Base-by-base conservation (phyloP, 2,888 invertebrate genomes). In the Aleiodes leptofemur region DNA sequence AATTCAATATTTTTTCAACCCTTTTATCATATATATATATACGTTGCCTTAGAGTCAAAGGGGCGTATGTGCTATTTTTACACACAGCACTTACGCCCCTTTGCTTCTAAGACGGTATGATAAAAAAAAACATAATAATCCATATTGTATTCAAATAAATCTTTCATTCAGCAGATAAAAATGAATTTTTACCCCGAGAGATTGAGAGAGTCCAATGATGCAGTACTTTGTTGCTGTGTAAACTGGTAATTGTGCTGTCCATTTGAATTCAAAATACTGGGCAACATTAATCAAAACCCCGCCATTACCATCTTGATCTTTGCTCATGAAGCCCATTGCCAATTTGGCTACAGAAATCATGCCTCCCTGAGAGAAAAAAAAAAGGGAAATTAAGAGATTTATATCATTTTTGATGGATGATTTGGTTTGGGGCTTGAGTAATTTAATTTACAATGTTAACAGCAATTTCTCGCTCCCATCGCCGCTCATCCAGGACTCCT, bases 381-480 rank as follows among this genome's bases (percentile, higher is more conserved):
- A 7, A 34, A 34, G 34, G 4, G 4, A 34, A 34, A 34, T 34
- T 34, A 34, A 4, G 4, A 34, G 6, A 34, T 6, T 34, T 4
- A 4, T 1, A 16, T 23, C 8, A 61, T 51, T 7, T 14, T 23
- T 3, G 8, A 29, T 38, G 14, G 3, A 31, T 23, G 3, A 23
- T 50, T 29, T 43, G 29, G 9, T 14, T 38, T 55, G 3, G 16
- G 13, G 5, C n/a, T 11, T 6, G 6, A 11, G 6, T 48, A 53
- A 31, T 29, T 56, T 13, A 81, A 23, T 91, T 91, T 90, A 94
- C 94, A 90, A 95, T 90, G 88, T 96, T 96, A 1, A 95, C 94
- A 80, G 95, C 94, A 29, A 95, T 93, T 90, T 94, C 93, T 13
- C 93, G 90, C 84, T 95, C 94, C 94, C 95, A 95, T 83, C 94